Evolutionary conservation across 2,113 vertebrate genomes (phyloP).

Genomic region (Girardinichthys multiradiatus): DNA sequence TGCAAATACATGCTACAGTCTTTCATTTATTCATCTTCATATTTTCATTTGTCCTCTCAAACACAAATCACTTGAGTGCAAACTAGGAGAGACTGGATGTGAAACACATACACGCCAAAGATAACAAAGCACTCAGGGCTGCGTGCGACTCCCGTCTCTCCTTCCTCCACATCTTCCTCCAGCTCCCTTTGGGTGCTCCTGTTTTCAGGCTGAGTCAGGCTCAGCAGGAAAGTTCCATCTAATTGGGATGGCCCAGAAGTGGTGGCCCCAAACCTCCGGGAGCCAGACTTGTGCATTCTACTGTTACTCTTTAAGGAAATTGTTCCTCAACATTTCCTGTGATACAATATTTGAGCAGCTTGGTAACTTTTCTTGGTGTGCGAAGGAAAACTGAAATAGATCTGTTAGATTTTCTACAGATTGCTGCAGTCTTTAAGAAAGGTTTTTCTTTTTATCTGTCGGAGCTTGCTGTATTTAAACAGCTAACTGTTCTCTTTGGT

Average conservation of each 20-base stretch:
- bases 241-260: slow-evolving; percentile 82
- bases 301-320: slow-evolving; percentile 89
- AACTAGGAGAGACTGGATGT: slow-evolving; percentile 48
- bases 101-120: slow-evolving; percentile 51
- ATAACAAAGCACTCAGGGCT: slow-evolving; percentile 58
- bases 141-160: slow-evolving; percentile 41
- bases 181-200: slow-evolving; percentile 76
- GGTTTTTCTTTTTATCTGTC: slow-evolving; percentile 33
- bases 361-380: slow-evolving; percentile 77
- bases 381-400: slow-evolving; percentile 84
- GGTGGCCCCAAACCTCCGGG: slow-evolving; percentile 81
- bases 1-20: background rate
- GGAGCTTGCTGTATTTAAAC: background rate
- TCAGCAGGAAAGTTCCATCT: slow-evolving; percentile 86
- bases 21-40: slow-evolving; percentile 6
- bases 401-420: slow-evolving; percentile 83
- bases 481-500: too few species aligned
- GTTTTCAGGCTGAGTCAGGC: slow-evolving; percentile 82
- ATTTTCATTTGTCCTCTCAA: slow-evolving; percentile 13
- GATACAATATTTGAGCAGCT: slow-evolving; percentile 81
- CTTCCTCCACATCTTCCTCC: slow-evolving; percentile 63
- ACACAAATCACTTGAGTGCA: slow-evolving; percentile 40
- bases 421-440: slow-evolving; percentile 39
- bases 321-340: slow-evolving; percentile 91
- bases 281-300: slow-evolving; percentile 85